Evolutionary conservation across 2,797 vertebrate genomes (phyloP).

Genomic region (Karalla daura): DNA sequence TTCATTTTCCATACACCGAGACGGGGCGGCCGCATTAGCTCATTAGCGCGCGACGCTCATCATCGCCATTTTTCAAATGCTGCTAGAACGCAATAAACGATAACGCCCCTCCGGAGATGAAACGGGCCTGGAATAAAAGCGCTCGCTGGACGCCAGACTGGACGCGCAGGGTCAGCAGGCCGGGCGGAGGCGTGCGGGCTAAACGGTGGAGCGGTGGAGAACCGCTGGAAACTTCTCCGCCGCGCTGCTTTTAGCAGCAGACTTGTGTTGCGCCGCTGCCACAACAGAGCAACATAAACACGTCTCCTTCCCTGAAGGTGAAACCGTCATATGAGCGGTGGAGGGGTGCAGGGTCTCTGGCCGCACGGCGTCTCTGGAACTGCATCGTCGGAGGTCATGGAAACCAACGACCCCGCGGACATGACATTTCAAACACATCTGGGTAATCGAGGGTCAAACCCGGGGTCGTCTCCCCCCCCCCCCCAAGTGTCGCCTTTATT

Average conservation of each 20-base stretch:
- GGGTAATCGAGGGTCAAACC: slow-evolving; percentile 8
- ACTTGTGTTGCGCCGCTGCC: slow-evolving; percentile 13
- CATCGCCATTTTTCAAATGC: slow-evolving; percentile 39
- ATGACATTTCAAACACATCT: slow-evolving; percentile 22
- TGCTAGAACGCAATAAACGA: slow-evolving; percentile 32
- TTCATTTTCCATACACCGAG: slow-evolving; percentile 74
- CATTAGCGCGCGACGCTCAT: slow-evolving; percentile 51
- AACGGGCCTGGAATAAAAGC: slow-evolving; percentile 31
- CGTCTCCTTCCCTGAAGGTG: slow-evolving; percentile 33
- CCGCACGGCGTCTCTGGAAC: slow-evolving; percentile 31
- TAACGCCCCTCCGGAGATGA: slow-evolving; percentile 1
- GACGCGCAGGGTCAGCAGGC: neutral
- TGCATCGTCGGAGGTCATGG: slow-evolving; percentile 26
- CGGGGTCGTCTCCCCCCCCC: slow-evolving; percentile 6
- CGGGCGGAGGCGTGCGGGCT: slow-evolving; percentile 1
- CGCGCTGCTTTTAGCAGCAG: slow-evolving; percentile 37
- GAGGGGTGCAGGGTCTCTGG: slow-evolving; percentile 47
- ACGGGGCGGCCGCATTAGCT: slow-evolving; percentile 65
- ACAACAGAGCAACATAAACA: slow-evolving; percentile 46
- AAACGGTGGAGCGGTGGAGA: slow-evolving; percentile 1
- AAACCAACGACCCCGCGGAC: slow-evolving; percentile 28
- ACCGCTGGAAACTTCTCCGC: slow-evolving; percentile 35
- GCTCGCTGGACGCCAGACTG: neutral
- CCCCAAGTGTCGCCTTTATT: slow-evolving; percentile 3
- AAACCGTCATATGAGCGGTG: slow-evolving; percentile 29